phyloP scores from a whole-genome alignment of 2,797 vertebrate genomes.

The Fundulus diaphanus region DNA sequence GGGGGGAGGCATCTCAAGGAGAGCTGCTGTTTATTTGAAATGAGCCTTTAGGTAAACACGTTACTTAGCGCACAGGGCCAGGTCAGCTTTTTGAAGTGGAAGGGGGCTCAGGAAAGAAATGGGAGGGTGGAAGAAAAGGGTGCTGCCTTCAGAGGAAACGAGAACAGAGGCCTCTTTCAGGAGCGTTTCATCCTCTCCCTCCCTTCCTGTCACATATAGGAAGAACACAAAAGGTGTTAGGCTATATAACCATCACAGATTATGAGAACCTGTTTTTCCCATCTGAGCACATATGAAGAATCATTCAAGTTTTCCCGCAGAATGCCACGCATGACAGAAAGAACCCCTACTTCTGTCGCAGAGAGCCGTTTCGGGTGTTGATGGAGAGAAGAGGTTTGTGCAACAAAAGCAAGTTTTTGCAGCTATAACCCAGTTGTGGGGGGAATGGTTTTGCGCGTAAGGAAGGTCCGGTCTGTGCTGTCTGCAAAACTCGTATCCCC shows the following conservation, averaged over 20 bases:
- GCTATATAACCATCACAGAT: conserved; percentile 31
- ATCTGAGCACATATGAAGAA: conserved; percentile 14
- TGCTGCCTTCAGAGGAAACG: conserved; percentile 78
- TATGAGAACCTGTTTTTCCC: conserved; percentile 27
- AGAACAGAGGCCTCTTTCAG: conserved; percentile 81
- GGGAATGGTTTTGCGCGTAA: conserved; percentile 74
- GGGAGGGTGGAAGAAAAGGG: conserved; percentile 74
- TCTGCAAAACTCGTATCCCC: conserved; percentile 69
- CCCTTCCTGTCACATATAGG: conserved; percentile 65
- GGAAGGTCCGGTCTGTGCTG: conserved; percentile 65
- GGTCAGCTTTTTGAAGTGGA: conserved; percentile 81
- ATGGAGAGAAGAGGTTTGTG: conserved; percentile 72
- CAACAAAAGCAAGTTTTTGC: conserved; percentile 77
- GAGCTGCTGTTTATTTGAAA: conserved; percentile 82
- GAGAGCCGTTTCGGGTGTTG: conserved; percentile 54
- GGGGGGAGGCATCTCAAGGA: conserved; percentile 61
- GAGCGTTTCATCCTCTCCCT: conserved; percentile 66
- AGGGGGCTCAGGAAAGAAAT: conserved; percentile 67
- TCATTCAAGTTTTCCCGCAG: conserved; percentile 26
- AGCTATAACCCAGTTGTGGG: conserved; percentile 63
- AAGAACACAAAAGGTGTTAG: conserved; percentile 65
- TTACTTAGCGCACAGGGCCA: conserved; percentile 75
- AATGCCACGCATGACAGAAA: conserved; percentile 53
- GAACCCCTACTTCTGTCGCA: conserved; percentile 54
- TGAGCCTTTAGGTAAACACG: conserved; percentile 79